Conservation (phyloP, 2,113 vertebrate genomes). For the Cacatua alba region DNA sequence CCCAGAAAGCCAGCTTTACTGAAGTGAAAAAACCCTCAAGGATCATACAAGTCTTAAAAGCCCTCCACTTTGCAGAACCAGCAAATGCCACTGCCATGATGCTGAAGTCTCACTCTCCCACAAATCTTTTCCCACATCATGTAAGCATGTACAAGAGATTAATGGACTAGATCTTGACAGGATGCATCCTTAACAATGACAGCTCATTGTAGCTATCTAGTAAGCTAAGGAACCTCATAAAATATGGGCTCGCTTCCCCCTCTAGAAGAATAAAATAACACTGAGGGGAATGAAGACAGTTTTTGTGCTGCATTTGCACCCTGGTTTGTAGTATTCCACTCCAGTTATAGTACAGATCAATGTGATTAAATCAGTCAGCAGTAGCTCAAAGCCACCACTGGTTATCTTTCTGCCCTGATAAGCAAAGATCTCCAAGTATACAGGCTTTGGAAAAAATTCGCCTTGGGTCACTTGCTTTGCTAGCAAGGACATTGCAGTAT, state of each 20-base stretch:
- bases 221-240: neutral
- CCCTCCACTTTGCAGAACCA: neutral
- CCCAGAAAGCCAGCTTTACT: neutral
- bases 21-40: neutral
- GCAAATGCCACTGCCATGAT: rapidly evolving
- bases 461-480: constrained; percentile 62
- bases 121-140: neutral
- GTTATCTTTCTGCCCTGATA: constrained; percentile 75
- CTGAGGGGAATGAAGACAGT: neutral
- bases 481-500: constrained; percentile 51
- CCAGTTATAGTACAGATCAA: constrained; percentile 41
- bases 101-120: neutral
- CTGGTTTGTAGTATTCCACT: constrained; percentile 56
- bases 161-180: neutral
- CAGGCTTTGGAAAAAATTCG: constrained; percentile 12
- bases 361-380: constrained; percentile 70
- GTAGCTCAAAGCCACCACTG: constrained; percentile 73
- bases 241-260: neutral
- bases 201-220: rapidly evolving
- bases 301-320: neutral
- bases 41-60: neutral
- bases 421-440: constrained; percentile 58
- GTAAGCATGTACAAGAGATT: neutral
- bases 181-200: neutral
- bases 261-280: neutral